These are phyloP conservation scores for Acrobeloides nanus DNA, from an alignment of 2,888 invertebrate genomes.

Conservation along the genomic window DNA sequence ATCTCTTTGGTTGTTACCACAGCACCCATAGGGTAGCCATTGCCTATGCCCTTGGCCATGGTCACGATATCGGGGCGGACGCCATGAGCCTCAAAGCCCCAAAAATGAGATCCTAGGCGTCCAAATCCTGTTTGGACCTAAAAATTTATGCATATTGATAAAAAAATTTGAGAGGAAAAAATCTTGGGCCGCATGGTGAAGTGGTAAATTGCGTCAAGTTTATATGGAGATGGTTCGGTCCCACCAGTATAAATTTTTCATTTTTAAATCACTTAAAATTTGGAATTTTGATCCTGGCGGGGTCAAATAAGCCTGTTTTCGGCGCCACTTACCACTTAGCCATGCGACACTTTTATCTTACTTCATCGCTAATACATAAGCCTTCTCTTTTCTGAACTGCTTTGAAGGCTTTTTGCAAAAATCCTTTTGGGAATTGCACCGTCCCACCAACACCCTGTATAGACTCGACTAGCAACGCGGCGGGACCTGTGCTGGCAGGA, in stretches of 20 bases:
- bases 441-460: conserved; percentile 90
- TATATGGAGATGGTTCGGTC: too few species aligned
- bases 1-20: conserved; percentile 85
- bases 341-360: too few species aligned
- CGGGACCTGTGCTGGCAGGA: conserved; percentile 64
- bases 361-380: conserved; percentile 80
- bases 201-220: too few species aligned
- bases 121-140: conserved; percentile 89
- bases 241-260: too few species aligned
- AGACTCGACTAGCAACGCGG: conserved; percentile 85
- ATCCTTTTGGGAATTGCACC: conserved; percentile 76
- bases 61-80: conserved; percentile 87
- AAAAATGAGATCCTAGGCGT: conserved; percentile 82
- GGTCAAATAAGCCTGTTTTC: too few species aligned
- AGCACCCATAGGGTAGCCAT: conserved; percentile 86
- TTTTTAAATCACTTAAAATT: too few species aligned
- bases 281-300: too few species aligned
- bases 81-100: conserved; percentile 86
- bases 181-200: too few species aligned
- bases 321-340: too few species aligned
- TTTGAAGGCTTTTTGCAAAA: conserved; percentile 72
- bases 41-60: conserved; percentile 70
- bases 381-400: conserved; percentile 75
- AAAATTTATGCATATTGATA: too few species aligned
- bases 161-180: too few species aligned